These are phyloP conservation scores for Sminthurides aquaticus DNA, from an alignment of 2,888 invertebrate species.

Conservation along the genomic window DNA sequence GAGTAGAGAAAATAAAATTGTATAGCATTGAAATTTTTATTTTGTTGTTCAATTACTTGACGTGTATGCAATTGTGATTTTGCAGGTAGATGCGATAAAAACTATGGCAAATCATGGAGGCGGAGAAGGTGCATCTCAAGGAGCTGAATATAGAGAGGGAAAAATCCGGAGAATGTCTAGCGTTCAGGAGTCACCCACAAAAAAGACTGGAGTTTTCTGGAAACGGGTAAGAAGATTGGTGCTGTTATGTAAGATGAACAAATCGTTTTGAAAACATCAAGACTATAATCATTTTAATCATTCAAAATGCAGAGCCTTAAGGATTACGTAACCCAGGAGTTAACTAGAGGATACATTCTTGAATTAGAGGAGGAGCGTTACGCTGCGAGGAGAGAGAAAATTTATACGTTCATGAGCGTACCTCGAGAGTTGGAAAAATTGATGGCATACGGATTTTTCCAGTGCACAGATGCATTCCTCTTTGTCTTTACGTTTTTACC, in stretches of 20 bases:
- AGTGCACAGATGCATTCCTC: constrained; percentile 93
- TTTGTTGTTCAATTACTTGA: not conserved
- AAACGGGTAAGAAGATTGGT: constrained; percentile 10
- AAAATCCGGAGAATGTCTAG: not conserved
- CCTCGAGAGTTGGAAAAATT: constrained; percentile 87
- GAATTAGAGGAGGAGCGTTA: constrained; percentile 94
- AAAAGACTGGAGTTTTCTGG: constrained; percentile 4
- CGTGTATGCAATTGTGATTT: not conserved
- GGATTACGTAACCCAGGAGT: constrained; percentile 71
- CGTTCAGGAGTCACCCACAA: constrained; percentile 9
- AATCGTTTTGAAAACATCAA: not conserved
- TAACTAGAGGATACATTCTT: constrained; percentile 83
- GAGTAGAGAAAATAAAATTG: not conserved
- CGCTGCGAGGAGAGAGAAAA: constrained; percentile 85
- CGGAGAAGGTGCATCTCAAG: not conserved
- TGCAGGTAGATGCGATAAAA: not conserved
- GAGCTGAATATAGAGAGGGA: too few relatives aligned
- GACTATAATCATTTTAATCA: not conserved
- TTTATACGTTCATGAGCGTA: constrained; percentile 94
- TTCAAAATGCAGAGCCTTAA: constrained; percentile 47
- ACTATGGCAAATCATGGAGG: not conserved
- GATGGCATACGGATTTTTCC: constrained; percentile 87
- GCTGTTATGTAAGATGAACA: not conserved
- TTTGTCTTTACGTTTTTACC: constrained; percentile 97
- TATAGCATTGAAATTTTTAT: not conserved